Evolutionary conservation across 2,888 invertebrate species (phyloP).

Genomic region (Sarcophaga variegata): DNA sequence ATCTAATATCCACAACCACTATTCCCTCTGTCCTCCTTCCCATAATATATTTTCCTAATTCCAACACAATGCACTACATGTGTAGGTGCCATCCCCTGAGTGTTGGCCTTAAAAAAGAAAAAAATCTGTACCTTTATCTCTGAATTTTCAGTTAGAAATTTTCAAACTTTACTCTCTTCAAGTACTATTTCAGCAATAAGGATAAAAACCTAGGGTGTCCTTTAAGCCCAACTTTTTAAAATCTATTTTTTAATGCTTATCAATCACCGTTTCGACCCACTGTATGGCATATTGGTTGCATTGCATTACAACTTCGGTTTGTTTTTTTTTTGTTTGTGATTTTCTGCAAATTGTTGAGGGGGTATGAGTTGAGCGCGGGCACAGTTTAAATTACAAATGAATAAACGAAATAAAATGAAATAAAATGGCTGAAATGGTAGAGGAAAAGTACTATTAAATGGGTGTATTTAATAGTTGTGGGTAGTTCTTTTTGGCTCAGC

Average conservation of each 20-base stretch:
- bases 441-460: constrained; percentile 76
- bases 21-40: too few relatives aligned
- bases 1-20: too few relatives aligned
- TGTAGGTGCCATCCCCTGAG: too few relatives aligned
- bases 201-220: too few relatives aligned
- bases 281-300: constrained; percentile 13
- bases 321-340: constrained; percentile 14
- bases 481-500: constrained; percentile 61
- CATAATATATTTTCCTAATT: too few relatives aligned
- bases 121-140: too few relatives aligned
- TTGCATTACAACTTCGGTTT: constrained; percentile 41
- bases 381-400: constrained; percentile 77
- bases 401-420: constrained; percentile 54
- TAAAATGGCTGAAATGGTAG: constrained; percentile 16
- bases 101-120: too few relatives aligned
- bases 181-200: too few relatives aligned
- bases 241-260: neutral
- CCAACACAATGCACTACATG: too few relatives aligned
- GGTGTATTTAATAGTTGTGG: constrained; percentile 74
- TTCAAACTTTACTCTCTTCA: too few relatives aligned
- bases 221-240: too few relatives aligned
- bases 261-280: constrained; percentile 23
- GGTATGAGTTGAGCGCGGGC: constrained; percentile 44
- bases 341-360: constrained; percentile 33
- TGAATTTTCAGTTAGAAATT: too few relatives aligned